Base-by-base conservation (phyloP, 2,113 vertebrate genomes). In the Atrichornis clamosus region DNA sequence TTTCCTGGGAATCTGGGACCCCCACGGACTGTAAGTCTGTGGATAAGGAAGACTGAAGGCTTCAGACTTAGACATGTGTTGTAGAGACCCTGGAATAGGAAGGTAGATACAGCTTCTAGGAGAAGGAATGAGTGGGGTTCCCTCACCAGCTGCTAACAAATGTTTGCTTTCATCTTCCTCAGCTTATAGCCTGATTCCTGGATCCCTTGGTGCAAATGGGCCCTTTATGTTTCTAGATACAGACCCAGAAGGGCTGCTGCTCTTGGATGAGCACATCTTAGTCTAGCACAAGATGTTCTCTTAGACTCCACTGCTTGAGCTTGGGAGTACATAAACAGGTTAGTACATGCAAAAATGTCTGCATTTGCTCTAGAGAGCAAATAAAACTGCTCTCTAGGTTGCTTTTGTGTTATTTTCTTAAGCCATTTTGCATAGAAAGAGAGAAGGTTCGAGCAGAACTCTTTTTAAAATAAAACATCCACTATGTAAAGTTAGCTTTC, bases 1-100 rank as follows among this genome's bases (percentile, higher is more conserved):
- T 98, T 98, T 86, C 97, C 95, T 46, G 62, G 52, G 70, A 85
- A 95, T 90, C 53, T 76, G 68, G 4, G 33, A 69, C 74, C 53
- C 69, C 49, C 63, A 56, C 47, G 13, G 19, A 50, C 27, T 75
- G 3, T 17, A 46, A 39, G 13, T 35, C 30, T 44, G 35, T 69
- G 44, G 22, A 30, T 63, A 84, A 47, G 62, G 50, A 85, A 70
- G 60, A 82, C 10, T 83, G 41, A 74, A 62, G 68, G 32, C 35
- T 62, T 92, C 73, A 39, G 42, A 42, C 63, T 92, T 74, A 44
- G 15, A 13, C 10, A 6, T 10, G 1, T 6, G 5, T 21, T 63
- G 27, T 15, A 53, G 46, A 47, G 14, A 58, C 15, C 17, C 3
- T 8, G 55, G 60, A 74, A n/a, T 15, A 75, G 59, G 60, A 77